Conservation (phyloP, 1,140 invertebrate genomes). For the Zaprionus gabonicus region DNA sequence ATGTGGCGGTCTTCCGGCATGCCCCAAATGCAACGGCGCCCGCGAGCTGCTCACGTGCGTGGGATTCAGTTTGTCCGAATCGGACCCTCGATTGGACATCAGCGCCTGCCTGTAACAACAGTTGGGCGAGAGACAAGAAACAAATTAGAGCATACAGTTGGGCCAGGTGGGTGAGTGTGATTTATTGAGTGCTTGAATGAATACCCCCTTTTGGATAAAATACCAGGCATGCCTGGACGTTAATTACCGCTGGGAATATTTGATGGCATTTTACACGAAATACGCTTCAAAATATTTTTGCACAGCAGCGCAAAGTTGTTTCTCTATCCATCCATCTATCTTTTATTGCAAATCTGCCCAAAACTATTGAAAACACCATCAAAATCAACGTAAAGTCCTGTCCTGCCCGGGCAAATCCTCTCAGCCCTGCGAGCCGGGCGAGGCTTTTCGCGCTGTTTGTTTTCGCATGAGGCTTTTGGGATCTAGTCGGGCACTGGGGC, state of each 20-base stretch:
- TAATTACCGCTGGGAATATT: background rate
- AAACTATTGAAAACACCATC: conserved; percentile 4
- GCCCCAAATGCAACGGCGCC: conserved; percentile 84
- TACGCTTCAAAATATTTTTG: background rate
- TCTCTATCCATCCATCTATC: background rate
- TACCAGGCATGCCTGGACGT: background rate
- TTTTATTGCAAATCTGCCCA: background rate
- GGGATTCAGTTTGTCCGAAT: conserved; percentile 84
- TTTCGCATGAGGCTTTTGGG: conserved; percentile 55
- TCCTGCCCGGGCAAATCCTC: background rate
- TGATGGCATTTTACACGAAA: background rate
- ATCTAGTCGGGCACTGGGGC: conserved; percentile 29
- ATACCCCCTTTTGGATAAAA: too few species aligned
- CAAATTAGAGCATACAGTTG: conserved; percentile 84
- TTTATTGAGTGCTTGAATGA: too few species aligned
- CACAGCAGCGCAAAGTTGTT: background rate
- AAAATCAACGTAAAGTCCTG: background rate
- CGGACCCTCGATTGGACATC: conserved; percentile 89
- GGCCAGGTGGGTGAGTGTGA: conserved; percentile 21
- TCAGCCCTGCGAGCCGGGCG: background rate
- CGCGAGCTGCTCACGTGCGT: conserved; percentile 84
- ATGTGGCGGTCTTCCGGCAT: conserved; percentile 79
- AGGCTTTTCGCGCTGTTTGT: background rate
- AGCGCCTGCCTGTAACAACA: conserved; percentile 91
- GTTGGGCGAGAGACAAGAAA: conserved; percentile 69